A percentile compares a stretch with the other conserved stretches of the same genome.
phyloP scores from a whole-genome alignment of 2,888 invertebrate genomes.

The Anticlea derivata region DNA sequence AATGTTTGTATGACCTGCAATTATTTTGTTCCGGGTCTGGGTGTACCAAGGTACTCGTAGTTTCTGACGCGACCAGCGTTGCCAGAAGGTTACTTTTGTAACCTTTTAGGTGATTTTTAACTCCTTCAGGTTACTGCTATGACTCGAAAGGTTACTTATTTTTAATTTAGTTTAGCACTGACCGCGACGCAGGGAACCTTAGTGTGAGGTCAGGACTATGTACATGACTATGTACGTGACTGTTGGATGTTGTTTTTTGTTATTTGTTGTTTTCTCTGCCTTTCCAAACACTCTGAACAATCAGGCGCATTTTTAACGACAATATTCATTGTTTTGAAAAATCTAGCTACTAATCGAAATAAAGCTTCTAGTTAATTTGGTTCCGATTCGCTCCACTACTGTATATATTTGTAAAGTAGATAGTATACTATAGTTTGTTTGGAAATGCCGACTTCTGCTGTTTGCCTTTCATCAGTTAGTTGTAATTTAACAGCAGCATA shows the following conservation, averaged over 20 bases:
- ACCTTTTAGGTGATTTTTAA: too few relatives aligned
- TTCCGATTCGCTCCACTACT: constrained; percentile 1
- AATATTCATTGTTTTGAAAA: background rate
- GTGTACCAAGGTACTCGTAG: too few relatives aligned
- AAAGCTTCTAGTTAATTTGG: background rate
- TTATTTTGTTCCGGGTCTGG: too few relatives aligned
- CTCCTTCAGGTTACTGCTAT: too few relatives aligned
- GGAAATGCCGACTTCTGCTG: constrained; percentile 30
- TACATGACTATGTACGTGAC: too few relatives aligned
- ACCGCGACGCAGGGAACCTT: too few relatives aligned
- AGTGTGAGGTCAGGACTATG: too few relatives aligned
- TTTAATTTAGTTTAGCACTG: too few relatives aligned
- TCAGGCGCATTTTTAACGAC: background rate
- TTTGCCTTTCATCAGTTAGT: constrained; percentile 46
- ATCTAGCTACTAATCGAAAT: background rate
- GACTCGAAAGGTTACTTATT: too few relatives aligned
- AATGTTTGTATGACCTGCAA: too few relatives aligned
- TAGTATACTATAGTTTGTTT: constrained; percentile 10
- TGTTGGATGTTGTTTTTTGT: background rate
- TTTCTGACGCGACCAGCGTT: too few relatives aligned
- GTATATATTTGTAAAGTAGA: constrained; percentile 10
- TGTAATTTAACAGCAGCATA: constrained; percentile 40
- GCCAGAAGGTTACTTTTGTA: too few relatives aligned
- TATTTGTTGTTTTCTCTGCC: background rate
- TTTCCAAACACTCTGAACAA: background rate